Conservation (phyloP, 2,888 invertebrate genomes). For the Nymphalis c-album region DNA sequence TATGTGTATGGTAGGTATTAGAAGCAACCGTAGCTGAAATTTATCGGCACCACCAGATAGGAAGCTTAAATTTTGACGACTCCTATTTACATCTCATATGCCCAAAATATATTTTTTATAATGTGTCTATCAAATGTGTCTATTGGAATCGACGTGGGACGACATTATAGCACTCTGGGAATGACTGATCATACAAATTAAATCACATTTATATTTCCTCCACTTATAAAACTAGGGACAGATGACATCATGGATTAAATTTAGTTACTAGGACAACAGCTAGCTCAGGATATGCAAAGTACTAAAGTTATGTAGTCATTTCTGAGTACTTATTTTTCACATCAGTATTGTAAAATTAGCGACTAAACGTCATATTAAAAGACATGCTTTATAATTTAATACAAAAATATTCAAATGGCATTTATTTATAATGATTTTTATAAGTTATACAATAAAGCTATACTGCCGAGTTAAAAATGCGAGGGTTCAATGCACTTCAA, state of each 20-base stretch:
- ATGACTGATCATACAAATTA: neutral
- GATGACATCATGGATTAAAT: slow-evolving; percentile 22
- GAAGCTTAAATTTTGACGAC: too few relatives aligned
- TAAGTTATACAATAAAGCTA: neutral
- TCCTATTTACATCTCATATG: too few relatives aligned
- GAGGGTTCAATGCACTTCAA: slow-evolving; percentile 35
- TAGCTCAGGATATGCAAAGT: slow-evolving; percentile 1
- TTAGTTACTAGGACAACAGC: slow-evolving; percentile 20
- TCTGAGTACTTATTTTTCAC: neutral
- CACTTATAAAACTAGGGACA: slow-evolving; percentile 10
- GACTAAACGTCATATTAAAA: neutral
- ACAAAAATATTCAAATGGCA: neutral
- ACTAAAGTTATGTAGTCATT: neutral
- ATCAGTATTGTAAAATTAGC: neutral
- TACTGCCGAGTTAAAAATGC: slow-evolving; percentile 26
- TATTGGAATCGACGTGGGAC: too few relatives aligned
- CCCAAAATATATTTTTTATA: too few relatives aligned
- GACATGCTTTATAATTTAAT: neutral
- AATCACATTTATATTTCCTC: neutral
- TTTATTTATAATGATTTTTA: neutral
- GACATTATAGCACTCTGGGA: too few relatives aligned
- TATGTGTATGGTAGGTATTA: too few relatives aligned
- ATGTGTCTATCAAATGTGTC: too few relatives aligned
- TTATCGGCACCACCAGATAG: too few relatives aligned
- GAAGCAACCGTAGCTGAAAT: too few relatives aligned